These are phyloP conservation scores for Acanthisitta chloris DNA, from an alignment of 2,113 vertebrate species.

Conservation along the genomic window DNA sequence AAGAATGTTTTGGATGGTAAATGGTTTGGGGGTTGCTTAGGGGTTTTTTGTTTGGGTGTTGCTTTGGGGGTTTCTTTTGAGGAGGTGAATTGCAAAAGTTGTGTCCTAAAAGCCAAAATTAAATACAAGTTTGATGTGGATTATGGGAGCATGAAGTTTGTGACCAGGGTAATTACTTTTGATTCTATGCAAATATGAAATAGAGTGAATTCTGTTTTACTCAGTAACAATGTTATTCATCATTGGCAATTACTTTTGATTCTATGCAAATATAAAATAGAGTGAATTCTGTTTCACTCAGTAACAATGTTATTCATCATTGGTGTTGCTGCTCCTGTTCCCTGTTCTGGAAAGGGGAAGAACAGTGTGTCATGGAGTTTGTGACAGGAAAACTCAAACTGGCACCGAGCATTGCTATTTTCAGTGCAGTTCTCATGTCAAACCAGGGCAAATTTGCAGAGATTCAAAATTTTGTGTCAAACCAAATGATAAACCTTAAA, in stretches of 20 bases:
- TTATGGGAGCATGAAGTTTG: background rate
- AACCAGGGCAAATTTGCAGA: background rate
- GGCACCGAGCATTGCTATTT: background rate
- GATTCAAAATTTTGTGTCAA: background rate
- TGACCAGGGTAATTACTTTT: background rate
- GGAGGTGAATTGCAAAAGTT: background rate
- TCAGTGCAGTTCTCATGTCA: background rate
- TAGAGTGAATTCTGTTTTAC: background rate
- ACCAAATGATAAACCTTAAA: background rate
- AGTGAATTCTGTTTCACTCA: background rate
- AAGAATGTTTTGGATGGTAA: background rate
- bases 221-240: background rate
- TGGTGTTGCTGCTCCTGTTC: background rate
- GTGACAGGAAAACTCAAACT: background rate
- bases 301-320: background rate
- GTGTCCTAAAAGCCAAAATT: background rate
- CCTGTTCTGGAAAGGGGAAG: background rate
- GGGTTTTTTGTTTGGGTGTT: background rate
- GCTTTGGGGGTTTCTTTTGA: background rate
- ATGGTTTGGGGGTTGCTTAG: background rate
- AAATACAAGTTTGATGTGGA: background rate
- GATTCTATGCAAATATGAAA: background rate
- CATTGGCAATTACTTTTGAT: background rate
- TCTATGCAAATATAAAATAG: background rate
- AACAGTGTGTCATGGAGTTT: background rate